Conservation (phyloP, 2,888 invertebrate species). For the Magallana nippona region DNA sequence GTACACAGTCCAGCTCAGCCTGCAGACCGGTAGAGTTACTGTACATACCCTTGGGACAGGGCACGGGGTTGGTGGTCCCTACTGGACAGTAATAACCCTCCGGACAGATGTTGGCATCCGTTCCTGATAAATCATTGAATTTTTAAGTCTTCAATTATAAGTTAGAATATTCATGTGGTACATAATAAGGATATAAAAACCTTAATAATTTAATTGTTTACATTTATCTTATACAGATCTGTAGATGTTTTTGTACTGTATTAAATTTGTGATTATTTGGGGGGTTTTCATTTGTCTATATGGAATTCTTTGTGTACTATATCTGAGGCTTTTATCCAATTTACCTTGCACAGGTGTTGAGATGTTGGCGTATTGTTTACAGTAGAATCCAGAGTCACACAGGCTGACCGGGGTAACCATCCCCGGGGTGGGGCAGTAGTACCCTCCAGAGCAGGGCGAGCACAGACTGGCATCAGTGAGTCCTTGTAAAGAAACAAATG, state of each 20-base stretch:
- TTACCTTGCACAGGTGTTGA: conserved; percentile 75
- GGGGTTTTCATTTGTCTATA: too few relatives aligned
- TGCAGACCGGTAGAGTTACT: conserved; percentile 72
- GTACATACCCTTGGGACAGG: conserved; percentile 76
- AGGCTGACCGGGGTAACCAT: conserved; percentile 70
- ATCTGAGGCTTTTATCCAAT: neutral
- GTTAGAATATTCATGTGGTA: too few relatives aligned
- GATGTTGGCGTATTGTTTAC: conserved; percentile 74
- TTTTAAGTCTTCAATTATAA: neutral
- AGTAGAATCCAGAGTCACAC: conserved; percentile 76
- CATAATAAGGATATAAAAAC: too few relatives aligned
- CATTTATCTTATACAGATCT: too few relatives aligned
- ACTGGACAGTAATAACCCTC: conserved; percentile 74
- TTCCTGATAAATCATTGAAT: conserved; percentile 56
- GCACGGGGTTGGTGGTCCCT: conserved; percentile 73
- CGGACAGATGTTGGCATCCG: conserved; percentile 76
- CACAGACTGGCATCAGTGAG: conserved; percentile 65
- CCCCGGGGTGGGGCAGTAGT: conserved; percentile 75
- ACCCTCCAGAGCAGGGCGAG: conserved; percentile 74
- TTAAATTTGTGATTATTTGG: too few relatives aligned
- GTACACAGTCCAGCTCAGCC: conserved; percentile 66
- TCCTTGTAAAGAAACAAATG: conserved; percentile 54
- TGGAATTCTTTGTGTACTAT: neutral
- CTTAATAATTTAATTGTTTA: too few relatives aligned
- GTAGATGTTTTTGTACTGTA: too few relatives aligned